These are phyloP conservation scores for Paedocypris micromegethes DNA, from an alignment of 2,797 vertebrate species.

Conservation along the genomic window DNA sequence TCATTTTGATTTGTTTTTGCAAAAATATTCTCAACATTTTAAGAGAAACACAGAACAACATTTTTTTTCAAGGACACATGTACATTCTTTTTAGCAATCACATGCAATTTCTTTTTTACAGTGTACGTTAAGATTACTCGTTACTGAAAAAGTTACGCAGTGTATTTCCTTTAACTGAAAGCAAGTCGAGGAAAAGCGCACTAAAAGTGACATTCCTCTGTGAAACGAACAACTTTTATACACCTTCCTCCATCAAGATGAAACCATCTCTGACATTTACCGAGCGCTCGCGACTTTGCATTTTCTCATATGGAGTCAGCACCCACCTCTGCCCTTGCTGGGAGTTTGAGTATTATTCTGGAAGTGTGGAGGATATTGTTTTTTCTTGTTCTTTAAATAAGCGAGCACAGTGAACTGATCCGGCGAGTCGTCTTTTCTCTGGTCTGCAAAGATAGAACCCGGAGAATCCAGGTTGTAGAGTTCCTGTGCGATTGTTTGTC, in stretches of 20 bases:
- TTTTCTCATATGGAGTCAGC: conserved; percentile 20
- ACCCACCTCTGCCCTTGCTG: conserved; percentile 4
- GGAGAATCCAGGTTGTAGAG: too few species aligned
- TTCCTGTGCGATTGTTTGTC: too few species aligned
- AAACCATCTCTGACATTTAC: conserved; percentile 27
- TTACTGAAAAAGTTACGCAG: too few species aligned
- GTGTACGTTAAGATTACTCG: too few species aligned
- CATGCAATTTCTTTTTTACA: too few species aligned
- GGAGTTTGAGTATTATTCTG: conserved; percentile 39
- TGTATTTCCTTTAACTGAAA: not conserved
- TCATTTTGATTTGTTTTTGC: too few species aligned
- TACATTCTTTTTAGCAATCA: too few species aligned
- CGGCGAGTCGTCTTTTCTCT: too few species aligned
- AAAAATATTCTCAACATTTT: too few species aligned
- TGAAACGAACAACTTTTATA: conserved; percentile 8
- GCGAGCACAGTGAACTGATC: not conserved
- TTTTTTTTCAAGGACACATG: too few species aligned
- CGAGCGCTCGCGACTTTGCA: conserved; percentile 1
- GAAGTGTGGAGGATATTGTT: conserved; percentile 12
- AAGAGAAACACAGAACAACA: too few species aligned
- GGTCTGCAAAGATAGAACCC: too few species aligned
- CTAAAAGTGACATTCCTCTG: conserved; percentile 22
- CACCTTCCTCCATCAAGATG: conserved; percentile 28
- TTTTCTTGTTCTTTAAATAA: conserved; percentile 27
- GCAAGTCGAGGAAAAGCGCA: conserved; percentile 27